Evolutionary conservation across 37 sponge, comb jelly and placozoan genomes (phyloP), one percentile per base, ranked within the genome.

Genomic region (Theonella swinhoei): DNA sequence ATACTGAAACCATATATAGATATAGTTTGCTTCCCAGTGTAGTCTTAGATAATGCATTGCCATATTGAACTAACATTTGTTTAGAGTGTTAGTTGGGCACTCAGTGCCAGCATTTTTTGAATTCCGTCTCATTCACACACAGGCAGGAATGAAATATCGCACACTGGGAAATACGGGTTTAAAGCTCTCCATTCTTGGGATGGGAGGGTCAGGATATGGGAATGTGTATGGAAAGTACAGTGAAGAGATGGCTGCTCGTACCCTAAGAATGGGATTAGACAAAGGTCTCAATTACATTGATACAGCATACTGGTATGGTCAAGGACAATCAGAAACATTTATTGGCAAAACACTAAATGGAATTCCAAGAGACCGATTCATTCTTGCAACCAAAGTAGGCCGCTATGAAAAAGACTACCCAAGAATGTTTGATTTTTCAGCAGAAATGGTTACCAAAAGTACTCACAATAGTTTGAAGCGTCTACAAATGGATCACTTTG

Each of bases 271-370:
- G 47, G 83, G 87, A 19, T 30, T 96, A n/a, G 64, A 87, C 37
- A 40, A 47, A 58, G 99, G 96, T 22, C 74, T 96, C 30, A 96
- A 98, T 70, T 94, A 88, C 66, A 85, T 98, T 38, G 99, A 98
- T 70, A 96, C 96, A 20, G 92, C 99, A 0, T 84, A 89, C 34
- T 98, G 94, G 92, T 98, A 98, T 77, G 96, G 95, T 1, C 93
- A 94, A 30, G 90, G 95, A n/a, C 30, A 78, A 68, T 94, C 97
- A 11, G 99, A 98, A 63, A 41, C 0, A 25, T 88, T 96, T 42
- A 72, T 98, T 33, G 96, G 99, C 1, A 54, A 85, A 68, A 94
- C 86, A 26, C 37, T 93, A 41, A 39, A 89, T 28, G 87, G 81
- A 1, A 69, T 97, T 40, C 81, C 87, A 9, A 66, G 97, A 74